phyloP scores from a whole-genome alignment of 1,140 invertebrate species.

The Octopus sinensis region DNA sequence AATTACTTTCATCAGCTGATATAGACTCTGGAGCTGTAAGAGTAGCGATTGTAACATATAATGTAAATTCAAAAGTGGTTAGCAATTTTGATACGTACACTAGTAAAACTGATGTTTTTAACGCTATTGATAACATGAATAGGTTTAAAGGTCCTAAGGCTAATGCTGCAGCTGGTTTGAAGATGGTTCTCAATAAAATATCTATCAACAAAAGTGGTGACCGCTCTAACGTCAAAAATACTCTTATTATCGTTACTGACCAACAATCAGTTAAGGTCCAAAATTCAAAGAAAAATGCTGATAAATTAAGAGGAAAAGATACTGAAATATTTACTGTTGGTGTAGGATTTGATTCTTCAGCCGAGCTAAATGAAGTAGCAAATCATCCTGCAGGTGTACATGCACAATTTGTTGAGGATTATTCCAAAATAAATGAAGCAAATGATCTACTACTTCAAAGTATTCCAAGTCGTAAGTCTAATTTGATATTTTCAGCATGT shows the following conservation, averaged over 20 bases:
- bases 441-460: neutral
- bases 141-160: conserved; percentile 22
- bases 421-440: neutral
- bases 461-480: neutral
- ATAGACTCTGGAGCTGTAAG: conserved; percentile 23
- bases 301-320: neutral
- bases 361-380: conserved; percentile 31
- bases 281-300: conserved; percentile 3
- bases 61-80: conserved; percentile 14
- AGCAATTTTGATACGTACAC: conserved; percentile 28
- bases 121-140: conserved; percentile 20
- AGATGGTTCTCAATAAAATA: neutral
- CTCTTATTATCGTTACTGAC: conserved; percentile 35
- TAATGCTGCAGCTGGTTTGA: conserved; percentile 21
- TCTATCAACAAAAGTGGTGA: conserved; percentile 15
- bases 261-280: conserved; percentile 7
- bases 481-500: neutral
- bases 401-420: conserved; percentile 20
- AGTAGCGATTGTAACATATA: conserved; percentile 26
- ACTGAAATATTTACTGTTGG: conserved; percentile 32
- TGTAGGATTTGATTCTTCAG: conserved; percentile 24
- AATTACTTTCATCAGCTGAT: conserved; percentile 25
- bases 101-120: conserved; percentile 23
- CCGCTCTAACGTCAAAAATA: neutral
- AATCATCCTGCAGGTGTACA: conserved; percentile 28